These are phyloP conservation scores for Patiria miniata DNA, from an alignment of 35 echinoderm and acorn worm species.

Conservation along the genomic window DNA sequence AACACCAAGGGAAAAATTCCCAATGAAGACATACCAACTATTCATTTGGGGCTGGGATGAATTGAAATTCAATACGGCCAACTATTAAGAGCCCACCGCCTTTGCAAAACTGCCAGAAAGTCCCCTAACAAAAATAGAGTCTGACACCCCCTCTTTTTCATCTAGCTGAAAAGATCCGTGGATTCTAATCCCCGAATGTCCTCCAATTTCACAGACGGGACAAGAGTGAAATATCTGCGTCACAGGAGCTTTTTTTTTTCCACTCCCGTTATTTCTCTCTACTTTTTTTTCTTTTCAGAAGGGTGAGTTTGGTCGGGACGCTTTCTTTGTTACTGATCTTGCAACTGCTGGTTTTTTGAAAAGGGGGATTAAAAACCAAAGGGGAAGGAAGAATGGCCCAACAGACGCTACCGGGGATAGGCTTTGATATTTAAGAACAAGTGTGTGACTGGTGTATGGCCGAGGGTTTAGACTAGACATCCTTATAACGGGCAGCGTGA, in stretches of 20 bases:
- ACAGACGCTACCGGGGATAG: not conserved
- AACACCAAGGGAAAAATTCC: too few species aligned
- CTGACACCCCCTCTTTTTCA: not conserved
- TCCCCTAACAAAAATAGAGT: not conserved
- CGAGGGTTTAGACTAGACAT: too few species aligned
- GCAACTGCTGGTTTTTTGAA: slow-evolving; percentile 9
- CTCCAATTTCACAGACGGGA: too few species aligned
- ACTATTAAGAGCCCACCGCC: not conserved
- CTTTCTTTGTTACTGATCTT: slow-evolving; percentile 27
- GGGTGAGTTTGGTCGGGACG: not conserved
- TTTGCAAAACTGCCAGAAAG: not conserved
- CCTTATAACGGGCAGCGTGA: too few species aligned
- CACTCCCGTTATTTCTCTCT: too few species aligned
- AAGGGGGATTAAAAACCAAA: slow-evolving; percentile 5
- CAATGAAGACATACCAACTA: too few species aligned
- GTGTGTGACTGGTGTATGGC: not conserved
- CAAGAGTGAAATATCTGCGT: too few species aligned
- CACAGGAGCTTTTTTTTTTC: too few species aligned
- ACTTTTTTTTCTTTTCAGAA: not conserved
- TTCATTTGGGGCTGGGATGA: too few species aligned
- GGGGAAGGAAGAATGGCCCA: not conserved
- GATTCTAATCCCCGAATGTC: not conserved
- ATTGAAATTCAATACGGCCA: not conserved
- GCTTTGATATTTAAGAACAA: not conserved
- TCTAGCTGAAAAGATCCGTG: not conserved